Base-by-base conservation (phyloP, 2,888 invertebrate species). In the Chirona hameri region DNA sequence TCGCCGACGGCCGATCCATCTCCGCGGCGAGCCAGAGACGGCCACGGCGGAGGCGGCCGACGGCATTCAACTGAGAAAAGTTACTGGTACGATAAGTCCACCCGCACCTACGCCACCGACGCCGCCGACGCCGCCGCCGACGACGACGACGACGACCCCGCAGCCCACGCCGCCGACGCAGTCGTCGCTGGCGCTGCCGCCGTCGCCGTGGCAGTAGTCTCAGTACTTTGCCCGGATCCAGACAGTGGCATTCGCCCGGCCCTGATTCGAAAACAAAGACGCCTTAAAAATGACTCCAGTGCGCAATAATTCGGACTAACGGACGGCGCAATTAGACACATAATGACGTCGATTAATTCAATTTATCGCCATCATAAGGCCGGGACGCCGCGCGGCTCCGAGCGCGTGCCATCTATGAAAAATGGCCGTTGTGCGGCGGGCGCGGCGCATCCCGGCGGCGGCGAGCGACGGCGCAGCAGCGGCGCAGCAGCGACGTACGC, bases 201-300 rank as follows among this genome's bases (percentile, higher is more conserved):
- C 12, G 52, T 12, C 52, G 18, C 18, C 52, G 52, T 52, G 12
- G 12, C 52, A 52, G 52, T 12, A 4, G 12, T 18, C 18, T 52
- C 52, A 52, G 52, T 52, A 18, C 52, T 52, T 52, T 18, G 18
- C 15, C 52, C 18, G 52, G 52, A 52, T 52, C 18, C 52, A 15
- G 52, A 52, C 52, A 52, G 52, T 52, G 52, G 10, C 52, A 52
- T 52, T 12, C 52, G 10, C 52, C 48, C 72, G 31, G 29, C 31
- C 31, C 72, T 72, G 72, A 72, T 72, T 29, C 29, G 29, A 72
- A 72, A 72, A 72, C 72, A 72, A 72, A 72, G 72, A 31, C 31
- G 4, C 27, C 72, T 27, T 31, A 31, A 72, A 72, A 72, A 31
- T 72, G 27, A 14, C 31, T 29, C 39, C 76, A 46, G 76, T 76